Evolutionary conservation across 2,797 vertebrate species (phyloP), one percentile per base, ranked within the genome.

Genomic region (Arremon brunneinucha): DNA sequence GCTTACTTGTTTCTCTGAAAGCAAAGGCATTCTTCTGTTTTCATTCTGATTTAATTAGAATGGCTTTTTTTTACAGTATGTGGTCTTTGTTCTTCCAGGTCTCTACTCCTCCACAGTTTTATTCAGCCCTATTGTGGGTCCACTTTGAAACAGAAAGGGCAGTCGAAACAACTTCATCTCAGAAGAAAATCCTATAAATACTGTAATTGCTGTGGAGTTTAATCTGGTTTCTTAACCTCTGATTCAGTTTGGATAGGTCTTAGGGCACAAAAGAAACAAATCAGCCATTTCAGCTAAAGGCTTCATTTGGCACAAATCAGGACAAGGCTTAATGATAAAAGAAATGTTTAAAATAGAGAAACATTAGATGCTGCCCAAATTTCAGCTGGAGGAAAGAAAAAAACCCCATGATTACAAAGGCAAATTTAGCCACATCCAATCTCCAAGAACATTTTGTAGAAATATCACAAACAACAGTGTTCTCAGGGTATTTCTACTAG

Each of bases 401-500:
- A 87, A 43, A 43, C 3, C 0, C 0, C 18, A 59, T 1, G 27
- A 83, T 87, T 87, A 82, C 49, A 89, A 75, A 87, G 47, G 90
- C 83, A 93, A 94, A 85, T 94, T 83, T 78, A 91, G 79, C 80
- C 71, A 83, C 53, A 92, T 89, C 49, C 72, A 89, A 32, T 83
- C 55, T 94, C 89, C 44, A 78, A 94, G 81, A 70, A 74, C 39
- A 65, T 95, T 93, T 81, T 84, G 68, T 83, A 89, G 94, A 93
- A 94, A 78, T 90, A 93, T 94, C 90, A 92, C 84, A 91, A 95
- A 83, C 74, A 94, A 80, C 86, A 87, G 46, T 16, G 63, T 97
- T 96, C 95, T 97, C 97, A 96, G 88, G 91, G 64, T 89, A 92
- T 94, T 96, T 96, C 96, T 95, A 43, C 77, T 91, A 89, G 92